These are phyloP conservation scores for Heliconius ismenius DNA, from an alignment of 2,888 invertebrate species.

Conservation along the genomic window DNA sequence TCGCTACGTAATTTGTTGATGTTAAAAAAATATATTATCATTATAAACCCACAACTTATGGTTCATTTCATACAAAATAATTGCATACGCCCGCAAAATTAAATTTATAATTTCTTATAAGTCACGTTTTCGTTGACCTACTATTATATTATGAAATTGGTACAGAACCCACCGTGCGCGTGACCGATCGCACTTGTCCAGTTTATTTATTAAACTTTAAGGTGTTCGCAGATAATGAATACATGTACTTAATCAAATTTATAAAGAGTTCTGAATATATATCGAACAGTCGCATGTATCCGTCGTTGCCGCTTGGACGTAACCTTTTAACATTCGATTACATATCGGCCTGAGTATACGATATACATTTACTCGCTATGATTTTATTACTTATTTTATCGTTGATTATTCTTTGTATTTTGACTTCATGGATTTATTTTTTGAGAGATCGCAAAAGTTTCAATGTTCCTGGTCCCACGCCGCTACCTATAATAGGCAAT, in stretches of 20 bases:
- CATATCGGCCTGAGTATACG: not conserved
- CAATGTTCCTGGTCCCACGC: slow-evolving; percentile 60
- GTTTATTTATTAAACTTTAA: not conserved
- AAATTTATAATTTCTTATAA: not conserved
- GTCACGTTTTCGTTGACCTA: not conserved
- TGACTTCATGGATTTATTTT: slow-evolving; percentile 57
- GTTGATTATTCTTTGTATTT: slow-evolving; percentile 35
- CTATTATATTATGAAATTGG: not conserved
- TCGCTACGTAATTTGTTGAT: too few species aligned
- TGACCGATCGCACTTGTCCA: not conserved
- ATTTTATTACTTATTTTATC: slow-evolving; percentile 41
- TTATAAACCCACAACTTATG: too few species aligned
- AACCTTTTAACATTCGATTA: not conserved
- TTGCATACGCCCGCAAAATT: not conserved
- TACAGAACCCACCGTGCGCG: not conserved
- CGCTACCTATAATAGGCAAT: slow-evolving; percentile 77
- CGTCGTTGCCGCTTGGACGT: not conserved
- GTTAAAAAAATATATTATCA: too few species aligned
- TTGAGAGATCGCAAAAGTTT: slow-evolving; percentile 48
- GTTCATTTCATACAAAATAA: too few species aligned
- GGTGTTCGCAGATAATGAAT: not conserved
- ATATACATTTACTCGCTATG: slow-evolving; percentile 35
- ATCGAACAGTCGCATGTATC: not conserved
- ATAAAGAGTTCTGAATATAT: not conserved
- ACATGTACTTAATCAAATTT: not conserved